Conservation (phyloP, 92 coral and sea anemone species). For the Epizoanthus stellaris region DNA sequence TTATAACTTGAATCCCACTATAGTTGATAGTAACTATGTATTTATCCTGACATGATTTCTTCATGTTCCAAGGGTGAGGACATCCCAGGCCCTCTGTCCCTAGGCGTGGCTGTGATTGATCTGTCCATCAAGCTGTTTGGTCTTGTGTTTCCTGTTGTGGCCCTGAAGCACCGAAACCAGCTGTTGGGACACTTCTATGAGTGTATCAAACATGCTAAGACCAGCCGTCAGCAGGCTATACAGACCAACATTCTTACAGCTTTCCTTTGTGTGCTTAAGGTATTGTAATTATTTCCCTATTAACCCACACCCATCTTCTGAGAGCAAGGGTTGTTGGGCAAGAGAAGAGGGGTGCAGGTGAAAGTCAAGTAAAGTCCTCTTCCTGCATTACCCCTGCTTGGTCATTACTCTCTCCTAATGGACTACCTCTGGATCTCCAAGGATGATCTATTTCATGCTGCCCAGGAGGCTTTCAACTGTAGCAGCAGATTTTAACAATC, state of each 20-base stretch:
- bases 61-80: conserved; percentile 78
- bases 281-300: conserved; percentile 1
- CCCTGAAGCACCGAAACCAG: conserved; percentile 97
- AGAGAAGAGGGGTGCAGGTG: not conserved
- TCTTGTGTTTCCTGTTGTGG: conserved; percentile 87
- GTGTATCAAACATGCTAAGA: conserved; percentile 93
- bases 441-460: no score
- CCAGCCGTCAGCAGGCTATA: conserved; percentile 93
- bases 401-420: no score
- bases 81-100: conserved; percentile 95
- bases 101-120: conserved; percentile 98
- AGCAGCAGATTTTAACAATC: no score
- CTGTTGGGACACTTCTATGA: conserved; percentile 89
- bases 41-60: not conserved
- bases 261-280: conserved; percentile 93
- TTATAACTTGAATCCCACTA: not conserved
- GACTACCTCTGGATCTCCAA: no score
- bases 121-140: conserved; percentile 94
- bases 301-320: not conserved
- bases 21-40: not conserved
- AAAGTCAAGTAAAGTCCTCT: not conserved
- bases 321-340: not conserved
- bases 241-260: conserved; percentile 98
- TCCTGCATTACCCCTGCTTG: no score
- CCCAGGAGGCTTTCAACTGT: no score